Conservation (phyloP, 2,888 invertebrate species). For the Aphodius granarius region DNA sequence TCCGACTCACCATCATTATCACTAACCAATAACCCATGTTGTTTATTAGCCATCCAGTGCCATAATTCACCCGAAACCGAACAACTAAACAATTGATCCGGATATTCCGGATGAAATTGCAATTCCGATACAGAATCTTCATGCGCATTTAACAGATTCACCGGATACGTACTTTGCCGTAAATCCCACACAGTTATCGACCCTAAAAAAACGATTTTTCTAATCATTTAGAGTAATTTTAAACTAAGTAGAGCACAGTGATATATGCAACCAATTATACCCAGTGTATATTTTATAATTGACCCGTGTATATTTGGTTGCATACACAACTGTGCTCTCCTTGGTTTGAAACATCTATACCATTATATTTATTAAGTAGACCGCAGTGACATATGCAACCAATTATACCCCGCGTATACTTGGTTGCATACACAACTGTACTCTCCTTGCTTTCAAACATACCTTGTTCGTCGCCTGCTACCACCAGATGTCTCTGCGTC, state of each 20-base stretch:
- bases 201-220: constrained; percentile 48
- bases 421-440: no score
- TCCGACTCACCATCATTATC: constrained; percentile 47
- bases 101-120: constrained; percentile 82
- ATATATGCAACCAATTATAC: no score
- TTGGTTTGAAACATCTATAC: no score
- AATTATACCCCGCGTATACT: no score
- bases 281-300: no score
- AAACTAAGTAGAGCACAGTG: no score
- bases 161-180: constrained; percentile 79
- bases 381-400: no score
- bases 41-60: constrained; percentile 79
- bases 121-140: constrained; percentile 79
- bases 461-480: constrained; percentile 84
- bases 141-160: constrained; percentile 80
- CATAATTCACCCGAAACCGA: constrained; percentile 83
- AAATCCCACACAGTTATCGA: constrained; percentile 89
- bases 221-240: background rate
- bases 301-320: no score
- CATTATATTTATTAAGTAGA: no score
- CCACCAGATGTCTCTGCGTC: constrained; percentile 79
- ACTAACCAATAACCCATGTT: constrained; percentile 26
- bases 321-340: no score
- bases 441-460: no score
- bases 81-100: constrained; percentile 81